phyloP scores from a whole-genome alignment of 2,888 invertebrate genomes.

The Ectemnius lituratus region DNA sequence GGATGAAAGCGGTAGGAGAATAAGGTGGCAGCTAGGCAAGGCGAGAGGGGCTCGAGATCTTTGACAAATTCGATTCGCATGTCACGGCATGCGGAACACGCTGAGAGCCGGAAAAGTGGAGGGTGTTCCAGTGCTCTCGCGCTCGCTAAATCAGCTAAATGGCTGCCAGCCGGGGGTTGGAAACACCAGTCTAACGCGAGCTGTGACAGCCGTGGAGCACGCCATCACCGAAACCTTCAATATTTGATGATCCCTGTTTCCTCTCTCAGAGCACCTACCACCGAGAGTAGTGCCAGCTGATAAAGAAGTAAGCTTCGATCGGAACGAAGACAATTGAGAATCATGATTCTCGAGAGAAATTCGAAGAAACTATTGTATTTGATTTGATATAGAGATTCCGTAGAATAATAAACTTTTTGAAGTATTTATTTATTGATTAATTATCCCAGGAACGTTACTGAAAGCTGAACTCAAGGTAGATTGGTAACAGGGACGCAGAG shows the following conservation, averaged over 20 bases:
- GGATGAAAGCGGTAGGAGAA: conserved; percentile 26
- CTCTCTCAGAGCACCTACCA: conserved; percentile 20
- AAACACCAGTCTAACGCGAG: conserved; percentile 65
- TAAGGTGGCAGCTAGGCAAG: neutral
- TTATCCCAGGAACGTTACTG: too few relatives aligned
- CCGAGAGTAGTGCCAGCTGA: conserved; percentile 32
- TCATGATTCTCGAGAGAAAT: conserved; percentile 24
- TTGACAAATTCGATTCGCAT: conserved; percentile 75
- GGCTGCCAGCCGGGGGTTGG: conserved; percentile 59
- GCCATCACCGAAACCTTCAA: conserved; percentile 65
- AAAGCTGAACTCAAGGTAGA: too few relatives aligned
- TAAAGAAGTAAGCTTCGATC: conserved; percentile 30
- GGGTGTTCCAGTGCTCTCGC: conserved; percentile 57
- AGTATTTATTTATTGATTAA: too few relatives aligned
- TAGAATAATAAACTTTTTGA: too few relatives aligned
- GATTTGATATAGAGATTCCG: too few relatives aligned
- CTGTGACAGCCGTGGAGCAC: conserved; percentile 65
- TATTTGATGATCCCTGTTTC: conserved; percentile 61
- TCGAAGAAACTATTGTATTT: too few relatives aligned
- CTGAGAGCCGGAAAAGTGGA: conserved; percentile 68
- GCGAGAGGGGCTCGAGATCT: conserved; percentile 57
- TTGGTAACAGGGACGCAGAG: conserved; percentile 3
- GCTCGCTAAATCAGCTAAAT: conserved; percentile 69
- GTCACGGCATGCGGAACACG: conserved; percentile 71
- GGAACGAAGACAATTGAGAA: conserved; percentile 31